phyloP scores from a whole-genome alignment of 2,113 vertebrate species.

The Chloroceryle aenea region DNA sequence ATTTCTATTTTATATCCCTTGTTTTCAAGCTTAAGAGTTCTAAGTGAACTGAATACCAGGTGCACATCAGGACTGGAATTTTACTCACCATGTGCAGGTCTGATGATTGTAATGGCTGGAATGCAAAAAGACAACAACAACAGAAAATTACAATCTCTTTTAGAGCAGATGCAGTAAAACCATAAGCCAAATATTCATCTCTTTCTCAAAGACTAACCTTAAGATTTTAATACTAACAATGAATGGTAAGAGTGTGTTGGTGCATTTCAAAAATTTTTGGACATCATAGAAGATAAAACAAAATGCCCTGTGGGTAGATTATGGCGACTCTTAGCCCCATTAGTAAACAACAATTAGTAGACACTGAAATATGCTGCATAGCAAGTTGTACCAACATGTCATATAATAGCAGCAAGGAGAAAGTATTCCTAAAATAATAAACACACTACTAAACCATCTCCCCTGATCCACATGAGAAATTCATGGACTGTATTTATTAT shows the following conservation, averaged over 20 bases:
- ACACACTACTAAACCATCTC: neutral
- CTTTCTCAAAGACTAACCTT: neutral
- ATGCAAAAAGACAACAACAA: neutral
- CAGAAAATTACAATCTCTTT: neutral
- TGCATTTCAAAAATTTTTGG: neutral
- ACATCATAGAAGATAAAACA: neutral
- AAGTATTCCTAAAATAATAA: constrained; percentile 21
- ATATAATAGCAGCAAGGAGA: neutral
- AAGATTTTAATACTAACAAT: neutral
- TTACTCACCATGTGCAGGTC: neutral
- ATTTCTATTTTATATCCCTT: neutral
- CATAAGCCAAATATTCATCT: neutral
- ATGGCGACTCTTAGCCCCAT: neutral
- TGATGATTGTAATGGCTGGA: neutral
- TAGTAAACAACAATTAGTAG: constrained; percentile 34
- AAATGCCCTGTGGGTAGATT: neutral
- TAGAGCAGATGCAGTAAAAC: neutral
- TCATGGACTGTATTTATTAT: neutral
- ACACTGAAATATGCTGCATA: constrained; percentile 19
- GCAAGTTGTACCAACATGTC: neutral
- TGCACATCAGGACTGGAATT: neutral
- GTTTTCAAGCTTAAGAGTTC: neutral
- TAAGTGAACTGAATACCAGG: neutral
- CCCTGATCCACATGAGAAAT: neutral
- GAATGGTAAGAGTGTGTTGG: neutral